Base-by-base conservation (phyloP, 1,140 invertebrate species). In the Drosophila lowei region DNA sequence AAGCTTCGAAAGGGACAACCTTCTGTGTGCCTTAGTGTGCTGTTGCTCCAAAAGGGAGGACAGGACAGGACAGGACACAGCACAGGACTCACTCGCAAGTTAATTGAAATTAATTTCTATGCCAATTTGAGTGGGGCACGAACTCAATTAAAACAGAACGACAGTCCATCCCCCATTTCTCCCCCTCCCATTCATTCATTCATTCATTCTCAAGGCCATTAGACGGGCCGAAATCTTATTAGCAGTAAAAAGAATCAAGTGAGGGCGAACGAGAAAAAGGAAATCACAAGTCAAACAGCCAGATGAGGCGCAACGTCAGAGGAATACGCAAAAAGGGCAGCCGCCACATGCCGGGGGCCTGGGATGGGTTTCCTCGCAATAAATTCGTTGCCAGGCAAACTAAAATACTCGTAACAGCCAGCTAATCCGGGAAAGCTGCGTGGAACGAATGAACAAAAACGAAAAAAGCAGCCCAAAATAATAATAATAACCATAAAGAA, bases 361-460 rank as follows among this genome's bases (percentile, higher is more conserved):
- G 28, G 28, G 55, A 47, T 13, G 44, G 43, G 58, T 3, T 34
- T 2, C 34, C 34, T 38, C 11, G 34, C 59, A 77, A 80, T 77
- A 66, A 76, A 65, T 76, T 56, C 23, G 25, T 16, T 46, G 11
- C 38, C 21, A 59, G 70, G 28, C 11, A 66, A 77, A 85, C 81
- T 85, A 77, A 23, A 64, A 68, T 65, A 38, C 34, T 38, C 34
- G 34, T 38, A 75, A 63, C 54, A 64, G 57, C 23, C 66, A 80
- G 89, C 71, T 89, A 90, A 90, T 90, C 88, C 80, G 65, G 73
- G 49, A 71, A 88, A 90, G 89, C 88, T 90, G 81, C 88, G 77
- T 90, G 83, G 90, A 90, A 90, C 84, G 89, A 90, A 90, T 84
- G 72, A 56, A 77, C 30, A 75, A 89, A 11, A 38, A 8, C 11